These are phyloP conservation scores for Lamellibrachia luymesi DNA, from an alignment of 1,140 invertebrate species.

Conservation along the genomic window DNA sequence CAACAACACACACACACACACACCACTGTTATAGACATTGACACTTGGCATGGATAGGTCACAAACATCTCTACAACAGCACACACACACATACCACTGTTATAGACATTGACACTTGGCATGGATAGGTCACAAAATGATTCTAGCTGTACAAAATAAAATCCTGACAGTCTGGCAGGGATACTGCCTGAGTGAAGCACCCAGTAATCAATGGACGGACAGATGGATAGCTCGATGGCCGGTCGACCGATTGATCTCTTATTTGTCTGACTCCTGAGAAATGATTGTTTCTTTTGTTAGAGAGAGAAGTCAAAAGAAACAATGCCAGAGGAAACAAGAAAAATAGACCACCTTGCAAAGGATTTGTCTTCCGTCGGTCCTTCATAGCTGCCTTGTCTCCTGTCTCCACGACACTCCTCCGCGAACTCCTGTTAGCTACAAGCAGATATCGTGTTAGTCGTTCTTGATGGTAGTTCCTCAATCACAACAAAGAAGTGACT, in stretches of 20 bases:
- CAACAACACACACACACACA: not conserved
- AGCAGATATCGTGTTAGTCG: not conserved
- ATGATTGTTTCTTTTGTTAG: not conserved
- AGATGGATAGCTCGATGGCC: not conserved
- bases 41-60: not conserved
- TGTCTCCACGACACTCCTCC: not conserved
- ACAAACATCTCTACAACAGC: constrained; percentile 71
- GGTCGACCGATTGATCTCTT: not conserved
- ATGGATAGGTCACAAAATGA: constrained; percentile 59
- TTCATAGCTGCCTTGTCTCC: not conserved
- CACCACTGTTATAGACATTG: not conserved
- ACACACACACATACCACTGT: not conserved
- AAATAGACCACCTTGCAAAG: not conserved
- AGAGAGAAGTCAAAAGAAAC: not conserved
- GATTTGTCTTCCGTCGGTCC: not conserved
- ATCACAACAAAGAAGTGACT: not conserved
- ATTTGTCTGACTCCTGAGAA: not conserved
- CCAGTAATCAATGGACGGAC: too few species aligned
- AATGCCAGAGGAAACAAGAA: not conserved
- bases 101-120: not conserved
- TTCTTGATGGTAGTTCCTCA: not conserved
- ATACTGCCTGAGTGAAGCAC: too few species aligned
- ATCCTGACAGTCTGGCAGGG: too few species aligned
- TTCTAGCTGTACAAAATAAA: too few species aligned
- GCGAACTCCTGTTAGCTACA: not conserved